Conservation (phyloP, 2,113 vertebrate genomes). For the Passer montanus region DNA sequence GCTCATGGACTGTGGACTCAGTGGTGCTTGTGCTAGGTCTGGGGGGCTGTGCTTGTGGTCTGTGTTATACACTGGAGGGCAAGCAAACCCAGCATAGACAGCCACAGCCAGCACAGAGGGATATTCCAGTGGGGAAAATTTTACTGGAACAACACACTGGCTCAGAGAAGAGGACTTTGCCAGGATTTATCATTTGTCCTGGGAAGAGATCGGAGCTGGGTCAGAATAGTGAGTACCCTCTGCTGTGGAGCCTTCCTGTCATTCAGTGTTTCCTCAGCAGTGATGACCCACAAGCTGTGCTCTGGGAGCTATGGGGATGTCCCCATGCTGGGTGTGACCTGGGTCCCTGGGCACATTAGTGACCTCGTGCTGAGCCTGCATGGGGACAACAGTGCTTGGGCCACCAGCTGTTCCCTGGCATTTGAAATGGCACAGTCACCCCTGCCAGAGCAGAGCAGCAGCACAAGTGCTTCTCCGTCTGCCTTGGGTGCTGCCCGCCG, state of each 20-base stretch:
- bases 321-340: background rate
- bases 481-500: accelerated
- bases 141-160: background rate
- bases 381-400: accelerated
- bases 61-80: background rate
- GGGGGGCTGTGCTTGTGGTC: background rate
- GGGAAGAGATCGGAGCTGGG: background rate
- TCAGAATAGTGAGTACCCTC: background rate
- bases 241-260: background rate
- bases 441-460: background rate
- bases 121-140: background rate
- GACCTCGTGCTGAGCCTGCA: background rate
- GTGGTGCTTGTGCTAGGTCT: background rate
- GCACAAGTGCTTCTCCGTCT: background rate
- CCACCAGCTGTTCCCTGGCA: slow-evolving; percentile 16
- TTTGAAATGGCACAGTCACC: background rate
- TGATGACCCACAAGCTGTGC: accelerated
- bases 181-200: background rate
- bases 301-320: background rate
- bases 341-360: background rate
- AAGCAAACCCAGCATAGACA: background rate
- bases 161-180: background rate
- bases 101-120: background rate
- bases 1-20: background rate
- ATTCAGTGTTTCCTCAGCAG: accelerated